Evolutionary conservation across 30 jellyfish, hydroid and myxozoan species (phyloP).

Genomic region (Cassiopea xamachana): DNA sequence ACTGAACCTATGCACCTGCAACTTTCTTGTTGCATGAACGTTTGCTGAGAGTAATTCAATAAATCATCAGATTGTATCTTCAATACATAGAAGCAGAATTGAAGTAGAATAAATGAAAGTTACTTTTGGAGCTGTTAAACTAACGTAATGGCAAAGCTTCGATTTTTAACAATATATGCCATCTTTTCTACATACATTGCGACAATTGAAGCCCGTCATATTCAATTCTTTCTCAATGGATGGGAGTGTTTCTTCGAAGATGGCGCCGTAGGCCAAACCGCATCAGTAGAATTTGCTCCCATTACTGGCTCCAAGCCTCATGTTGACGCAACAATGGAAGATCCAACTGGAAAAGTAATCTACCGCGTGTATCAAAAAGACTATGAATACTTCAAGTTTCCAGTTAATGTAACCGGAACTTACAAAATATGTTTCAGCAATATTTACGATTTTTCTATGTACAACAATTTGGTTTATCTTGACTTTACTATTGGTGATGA

Average conservation of each 20-base stretch:
- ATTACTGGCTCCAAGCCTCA: constrained; percentile 98
- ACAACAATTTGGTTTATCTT: constrained; percentile 87
- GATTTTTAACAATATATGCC: neutral
- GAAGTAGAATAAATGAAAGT: neutral
- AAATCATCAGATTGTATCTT: neutral
- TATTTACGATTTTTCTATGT: constrained; percentile 90
- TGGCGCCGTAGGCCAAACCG: constrained; percentile 61
- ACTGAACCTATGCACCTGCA: constrained; percentile 38
- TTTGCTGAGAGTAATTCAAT: neutral
- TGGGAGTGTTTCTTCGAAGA: constrained; percentile 97
- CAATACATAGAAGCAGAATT: neutral
- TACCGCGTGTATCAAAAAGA: constrained; percentile 87
- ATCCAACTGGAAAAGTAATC: constrained; percentile 88
- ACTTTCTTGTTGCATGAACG: constrained; percentile 16
- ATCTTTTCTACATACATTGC: neutral
- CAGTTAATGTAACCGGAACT: constrained; percentile 91
- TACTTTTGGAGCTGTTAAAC: neutral
- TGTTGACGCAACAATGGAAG: constrained; percentile 94
- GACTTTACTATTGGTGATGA: constrained; percentile 90
- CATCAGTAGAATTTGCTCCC: constrained; percentile 95
- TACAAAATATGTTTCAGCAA: constrained; percentile 97
- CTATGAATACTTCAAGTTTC: constrained; percentile 82
- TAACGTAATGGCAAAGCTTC: neutral
- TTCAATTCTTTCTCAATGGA: constrained; percentile 92
- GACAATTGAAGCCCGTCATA: constrained; percentile 65